Base-by-base conservation (phyloP, 2,113 vertebrate species). In the Archocentrus centrarchus region DNA sequence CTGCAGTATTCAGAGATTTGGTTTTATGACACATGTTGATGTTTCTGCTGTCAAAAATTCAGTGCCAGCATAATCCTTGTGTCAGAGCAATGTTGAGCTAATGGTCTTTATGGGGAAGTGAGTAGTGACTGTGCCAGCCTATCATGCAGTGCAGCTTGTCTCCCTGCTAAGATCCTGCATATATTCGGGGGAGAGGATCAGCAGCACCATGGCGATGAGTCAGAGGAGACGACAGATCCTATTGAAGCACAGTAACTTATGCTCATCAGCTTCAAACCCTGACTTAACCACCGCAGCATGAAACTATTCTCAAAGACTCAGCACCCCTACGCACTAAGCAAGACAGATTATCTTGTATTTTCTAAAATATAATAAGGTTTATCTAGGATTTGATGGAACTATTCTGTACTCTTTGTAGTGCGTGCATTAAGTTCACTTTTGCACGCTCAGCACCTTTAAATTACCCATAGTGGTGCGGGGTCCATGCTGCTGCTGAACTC, bases 41-140 rank as follows among this genome's bases (percentile, higher is more conserved):
- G 79, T 77, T 11, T 3, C 32, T 39, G 14, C 76, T 83, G 79
- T 85, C 84, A 85, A 50, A 86, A 39, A 61, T 15, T n/a, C 8
- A 24, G 63, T 39, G 18, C 32, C 41, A 73, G 15, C 44, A 15
- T 77, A 63, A 79, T 77, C 84, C 79, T n/a, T 37, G 32, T 50
- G 83, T 86, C 83, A 86, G 63, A 66, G 37, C 63, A 10, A 14
- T 30, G 62, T 47, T 41, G 59, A 80, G 79, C 78, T 87, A 85
- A 82, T 66, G 55, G 70, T 73, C 66, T 62, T 84, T 50, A 82
- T 39, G 27, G 30, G 35, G 59, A 55, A 11, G 81, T 37, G 76
- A 82, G 58, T 15, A 8, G n/a, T 7, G 14, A 81, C 47, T 57
- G 87, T 68, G 81, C 80, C 2, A n/a, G 22, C 66, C 83, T 66